Base-by-base conservation (phyloP, 1,140 invertebrate species). In the Hetaerina americana region DNA sequence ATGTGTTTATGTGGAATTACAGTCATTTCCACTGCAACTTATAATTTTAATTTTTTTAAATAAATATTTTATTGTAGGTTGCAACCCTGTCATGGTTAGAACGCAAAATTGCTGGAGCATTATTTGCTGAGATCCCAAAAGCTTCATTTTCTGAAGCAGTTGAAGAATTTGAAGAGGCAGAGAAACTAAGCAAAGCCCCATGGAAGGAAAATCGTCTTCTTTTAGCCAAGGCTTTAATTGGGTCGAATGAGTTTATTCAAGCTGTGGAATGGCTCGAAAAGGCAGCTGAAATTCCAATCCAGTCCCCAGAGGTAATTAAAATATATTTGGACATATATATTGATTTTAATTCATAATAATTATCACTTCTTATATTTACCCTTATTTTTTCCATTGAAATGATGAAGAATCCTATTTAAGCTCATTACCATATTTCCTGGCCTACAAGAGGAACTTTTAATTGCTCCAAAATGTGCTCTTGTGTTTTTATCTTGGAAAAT, bases 181-280 rank as follows among this genome's bases (percentile, higher is more conserved):
- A 92, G 74, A 80, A 81, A 71, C 78, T 91, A 12, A 84, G 84
- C 66, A 79, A 80, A 28, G 77, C 82, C 66, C 83, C 85, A 27
- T 88, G 90, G 83, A 87, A 91, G 77, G 87, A 91, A 76, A 92
- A 92, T 78, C 82, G 85, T 73, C 80, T 92, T 22, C 87, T 84
- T 75, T 80, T 93, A 72, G 90, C 87, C 25, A 92, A 92, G 80
- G 88, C 87, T 78, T 85, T 87, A 75, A 83, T 90, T 74, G 82
- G 82, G 67, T 75, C 83, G 71, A 81, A 80, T 29, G 78, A 87
- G 8, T 85, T 86, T 75, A 70, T 82, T 66, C 78, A 84, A 71
- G 88, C 84, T n/a, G 76, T 87, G 0, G 70, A 83, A 68, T 89
- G 84, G 83, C 78, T 92, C 18, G 82, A 84, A 66, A 80, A 82